Base-by-base conservation (phyloP, 1,140 invertebrate species). In the Caenorhabditis inopinata region DNA sequence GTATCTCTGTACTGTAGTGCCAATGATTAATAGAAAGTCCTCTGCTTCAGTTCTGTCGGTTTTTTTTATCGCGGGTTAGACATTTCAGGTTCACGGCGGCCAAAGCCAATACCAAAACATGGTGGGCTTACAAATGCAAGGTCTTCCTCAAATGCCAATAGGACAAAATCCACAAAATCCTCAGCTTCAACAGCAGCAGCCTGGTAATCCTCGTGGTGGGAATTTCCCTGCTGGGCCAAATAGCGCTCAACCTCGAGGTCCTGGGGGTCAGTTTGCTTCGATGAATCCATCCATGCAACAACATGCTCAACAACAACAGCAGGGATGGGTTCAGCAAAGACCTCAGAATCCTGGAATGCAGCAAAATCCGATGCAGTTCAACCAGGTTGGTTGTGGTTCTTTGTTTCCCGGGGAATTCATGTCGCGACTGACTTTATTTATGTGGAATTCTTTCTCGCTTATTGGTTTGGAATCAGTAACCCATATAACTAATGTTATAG, bases 241-340 rank as follows among this genome's bases (percentile, higher is more conserved):
- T 16, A 21, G 27, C 2, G n/a, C 27, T 68, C 58, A 68, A 42
- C 58, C 58, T 16, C 29, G 58, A 18, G 58, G 32, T 9, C 58
- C 58, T 18, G 32, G 58, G 7, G 58, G 58, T 32, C 58, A 68
- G n/a, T 68, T 68, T 27, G 58, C 58, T 7, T 68, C 58, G n/a
- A 68, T 68, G 58, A 68, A 68, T 21, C 58, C 58, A 38, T n/a
- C 32, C 18, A 68, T 68, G 58, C 18, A 23, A 21, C 58, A 68
- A n/a, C 58, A 68, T 35, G 14, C 2, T 38, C 58, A 35, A 38
- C 58, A 68, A 18, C 58, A 68, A 21, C 58, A 38, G 38, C 32
- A 42, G 27, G 58, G 58, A 68, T 68, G 58, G 58, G 16, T 32
- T 29, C n/a, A 21, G 11, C 58, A 68, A 42, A 1, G 58, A 18